Conservation (phyloP, 35 echinoderm and acorn worm genomes). For the Heliocidaris tuberculata region DNA sequence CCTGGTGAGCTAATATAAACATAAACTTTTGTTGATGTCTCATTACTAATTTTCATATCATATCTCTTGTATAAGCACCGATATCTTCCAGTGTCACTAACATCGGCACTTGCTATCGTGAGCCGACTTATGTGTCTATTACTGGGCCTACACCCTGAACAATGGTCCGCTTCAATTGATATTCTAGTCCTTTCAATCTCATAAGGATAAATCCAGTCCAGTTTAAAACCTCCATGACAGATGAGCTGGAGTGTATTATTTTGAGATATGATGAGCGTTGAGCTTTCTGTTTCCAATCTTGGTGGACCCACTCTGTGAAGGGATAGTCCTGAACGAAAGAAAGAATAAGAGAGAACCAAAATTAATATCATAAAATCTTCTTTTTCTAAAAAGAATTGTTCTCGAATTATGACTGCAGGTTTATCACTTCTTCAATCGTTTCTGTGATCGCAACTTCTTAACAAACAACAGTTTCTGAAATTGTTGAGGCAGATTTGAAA, state of each 20-base stretch:
- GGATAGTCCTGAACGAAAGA: not conserved
- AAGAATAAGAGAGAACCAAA: not conserved
- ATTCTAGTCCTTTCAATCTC: conserved; percentile 46
- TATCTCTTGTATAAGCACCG: conserved; percentile 62
- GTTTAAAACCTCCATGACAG: conserved; percentile 53
- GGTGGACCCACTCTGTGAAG: conserved; percentile 35
- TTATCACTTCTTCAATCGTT: no score
- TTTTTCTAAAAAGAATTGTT: no score
- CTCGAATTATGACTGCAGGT: no score
- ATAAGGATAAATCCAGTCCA: conserved; percentile 61
- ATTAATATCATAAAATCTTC: not conserved
- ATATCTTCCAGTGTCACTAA: conserved; percentile 45
- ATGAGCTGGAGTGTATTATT: conserved; percentile 45
- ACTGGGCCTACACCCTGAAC: not conserved
- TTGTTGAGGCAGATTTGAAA: no score
- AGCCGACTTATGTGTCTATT: conserved; percentile 41
- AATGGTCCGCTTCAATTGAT: not conserved
- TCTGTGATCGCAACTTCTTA: no score
- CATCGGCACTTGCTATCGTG: not conserved
- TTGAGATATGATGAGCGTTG: conserved; percentile 43
- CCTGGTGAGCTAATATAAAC: conserved; percentile 59
- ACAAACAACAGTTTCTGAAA: no score
- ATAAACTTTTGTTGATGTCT: conserved; percentile 54
- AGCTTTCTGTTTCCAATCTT: not conserved
- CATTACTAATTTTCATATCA: conserved; percentile 39